phyloP scores from a whole-genome alignment of 2,113 vertebrate species.

The Calidris pygmaea region DNA sequence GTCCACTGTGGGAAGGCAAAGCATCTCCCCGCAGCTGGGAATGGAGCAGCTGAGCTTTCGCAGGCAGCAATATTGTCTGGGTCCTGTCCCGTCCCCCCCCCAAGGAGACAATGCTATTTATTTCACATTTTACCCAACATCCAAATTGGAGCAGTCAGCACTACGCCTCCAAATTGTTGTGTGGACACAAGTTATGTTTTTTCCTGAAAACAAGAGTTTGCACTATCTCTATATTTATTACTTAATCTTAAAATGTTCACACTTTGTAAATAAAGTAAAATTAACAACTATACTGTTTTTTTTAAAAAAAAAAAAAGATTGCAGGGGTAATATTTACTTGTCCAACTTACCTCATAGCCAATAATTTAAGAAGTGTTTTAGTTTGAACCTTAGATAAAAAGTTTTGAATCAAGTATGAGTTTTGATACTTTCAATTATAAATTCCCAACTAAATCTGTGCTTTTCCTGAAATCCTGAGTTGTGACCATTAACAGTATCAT shows the following conservation, averaged over 20 bases:
- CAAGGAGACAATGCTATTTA: neutral
- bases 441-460: neutral
- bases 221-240: neutral
- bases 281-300: neutral
- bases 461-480: neutral
- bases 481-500: neutral
- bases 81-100: no score
- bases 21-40: neutral
- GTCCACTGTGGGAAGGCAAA: neutral
- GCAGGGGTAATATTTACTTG: neutral
- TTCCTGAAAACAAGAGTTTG: neutral
- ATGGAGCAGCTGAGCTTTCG: fast-evolving
- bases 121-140: neutral
- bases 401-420: neutral
- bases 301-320: no score
- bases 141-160: no score
- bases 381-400: neutral
- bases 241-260: neutral
- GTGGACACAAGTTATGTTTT: no score
- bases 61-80: neutral
- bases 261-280: neutral
- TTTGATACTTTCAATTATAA: neutral
- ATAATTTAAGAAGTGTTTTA: neutral
- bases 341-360: neutral
- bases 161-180: fast-evolving